Conservation (phyloP, 2,888 invertebrate species). For the Drosophila paracracens region DNA sequence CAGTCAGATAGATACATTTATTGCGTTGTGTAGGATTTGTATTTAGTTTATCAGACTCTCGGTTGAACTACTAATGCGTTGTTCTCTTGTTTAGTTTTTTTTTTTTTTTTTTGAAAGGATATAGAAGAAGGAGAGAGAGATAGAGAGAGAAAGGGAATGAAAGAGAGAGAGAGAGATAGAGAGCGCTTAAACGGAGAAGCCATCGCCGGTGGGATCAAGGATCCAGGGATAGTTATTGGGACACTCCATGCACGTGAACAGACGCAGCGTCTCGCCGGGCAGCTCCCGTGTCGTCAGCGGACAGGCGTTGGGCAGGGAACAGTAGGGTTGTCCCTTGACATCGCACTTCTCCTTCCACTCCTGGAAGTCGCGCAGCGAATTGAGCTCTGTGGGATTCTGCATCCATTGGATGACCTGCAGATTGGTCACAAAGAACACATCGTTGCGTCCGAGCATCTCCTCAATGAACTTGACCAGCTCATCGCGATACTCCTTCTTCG, state of each 20-base stretch:
- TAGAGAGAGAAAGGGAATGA: not conserved
- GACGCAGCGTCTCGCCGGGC: conserved; percentile 95
- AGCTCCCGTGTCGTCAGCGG: conserved; percentile 95
- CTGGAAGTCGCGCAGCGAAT: conserved; percentile 94
- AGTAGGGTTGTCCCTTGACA: conserved; percentile 96
- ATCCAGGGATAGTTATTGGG: conserved; percentile 98
- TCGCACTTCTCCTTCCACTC: conserved; percentile 98
- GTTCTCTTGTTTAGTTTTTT: conserved; percentile 67
- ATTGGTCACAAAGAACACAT: conserved; percentile 97
- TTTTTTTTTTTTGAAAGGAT: conserved; percentile 42
- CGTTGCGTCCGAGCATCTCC: conserved; percentile 94
- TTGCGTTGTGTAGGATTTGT: conserved; percentile 51
- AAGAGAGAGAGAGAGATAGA: not conserved
- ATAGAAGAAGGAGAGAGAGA: conserved; percentile 2
- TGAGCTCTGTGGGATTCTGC: conserved; percentile 96
- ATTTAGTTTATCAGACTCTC: conserved; percentile 85
- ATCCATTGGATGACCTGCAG: conserved; percentile 97
- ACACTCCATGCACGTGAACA: conserved; percentile 98
- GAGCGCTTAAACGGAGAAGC: conserved; percentile 90
- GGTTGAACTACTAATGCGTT: conserved; percentile 84
- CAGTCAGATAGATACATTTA: conserved; percentile 31
- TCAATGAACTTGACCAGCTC: conserved; percentile 96
- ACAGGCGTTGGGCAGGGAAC: conserved; percentile 96
- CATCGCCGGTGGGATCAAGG: conserved; percentile 96
- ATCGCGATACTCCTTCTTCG: conserved; percentile 96